Evolutionary conservation across 2,113 vertebrate genomes (phyloP).

Genomic region (Phasianus colchicus): DNA sequence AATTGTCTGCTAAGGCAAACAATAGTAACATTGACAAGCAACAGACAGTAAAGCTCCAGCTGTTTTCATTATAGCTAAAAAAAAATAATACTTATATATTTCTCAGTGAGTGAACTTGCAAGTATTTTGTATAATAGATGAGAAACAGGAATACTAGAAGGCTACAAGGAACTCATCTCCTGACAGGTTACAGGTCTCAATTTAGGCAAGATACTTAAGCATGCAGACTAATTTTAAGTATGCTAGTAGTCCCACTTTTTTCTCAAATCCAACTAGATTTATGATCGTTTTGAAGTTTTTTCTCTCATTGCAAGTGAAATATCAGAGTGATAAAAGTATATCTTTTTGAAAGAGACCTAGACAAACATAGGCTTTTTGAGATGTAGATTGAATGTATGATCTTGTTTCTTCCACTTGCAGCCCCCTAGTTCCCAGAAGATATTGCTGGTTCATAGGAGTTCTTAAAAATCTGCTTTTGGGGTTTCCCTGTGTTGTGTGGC

Average conservation of each 20-base stretch:
- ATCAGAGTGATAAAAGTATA: not conserved
- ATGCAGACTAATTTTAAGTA: not conserved
- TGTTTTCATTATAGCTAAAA: not conserved
- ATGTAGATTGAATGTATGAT: not conserved
- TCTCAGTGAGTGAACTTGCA: not conserved
- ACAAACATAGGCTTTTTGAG: constrained; percentile 9
- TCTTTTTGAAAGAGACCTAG: constrained; percentile 12
- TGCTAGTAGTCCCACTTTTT: not conserved
- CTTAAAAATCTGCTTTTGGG: not conserved
- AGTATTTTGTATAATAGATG: not conserved
- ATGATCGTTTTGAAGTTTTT: not conserved
- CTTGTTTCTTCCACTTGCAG: not conserved
- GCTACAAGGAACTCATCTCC: not conserved
- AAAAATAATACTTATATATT: not conserved
- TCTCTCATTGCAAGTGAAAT: not conserved
- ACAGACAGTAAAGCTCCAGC: not conserved
- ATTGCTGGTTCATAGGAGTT: not conserved
- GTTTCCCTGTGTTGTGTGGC: not conserved
- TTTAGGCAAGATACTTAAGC: constrained; percentile 24
- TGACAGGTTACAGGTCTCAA: not conserved
- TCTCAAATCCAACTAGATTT: constrained; percentile 10
- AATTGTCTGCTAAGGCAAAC: not conserved
- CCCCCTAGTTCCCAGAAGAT: not conserved
- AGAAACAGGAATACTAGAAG: not conserved
- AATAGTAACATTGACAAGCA: not conserved